Percentiles rank a stretch among this genome's conserved stretches.
phyloP scores from a whole-genome alignment of 2,797 vertebrate species.

The Lacerta bilineata region DNA sequence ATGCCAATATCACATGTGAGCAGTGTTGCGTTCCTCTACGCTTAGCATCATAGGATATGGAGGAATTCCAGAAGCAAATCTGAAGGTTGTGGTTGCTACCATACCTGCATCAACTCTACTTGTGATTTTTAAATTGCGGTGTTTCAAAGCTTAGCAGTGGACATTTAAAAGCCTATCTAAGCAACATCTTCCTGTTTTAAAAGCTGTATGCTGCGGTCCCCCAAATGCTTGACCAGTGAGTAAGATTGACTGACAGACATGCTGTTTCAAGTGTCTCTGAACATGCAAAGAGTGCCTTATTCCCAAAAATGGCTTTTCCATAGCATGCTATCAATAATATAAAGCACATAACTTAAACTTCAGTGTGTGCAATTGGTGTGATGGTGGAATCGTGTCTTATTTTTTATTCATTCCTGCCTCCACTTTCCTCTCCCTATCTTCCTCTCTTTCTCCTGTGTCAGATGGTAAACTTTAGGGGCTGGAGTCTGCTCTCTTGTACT shows the following conservation, averaged over 20 bases:
- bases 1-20: background rate
- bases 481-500: background rate
- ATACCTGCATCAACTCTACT: background rate
- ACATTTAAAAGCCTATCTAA: too few species aligned
- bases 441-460: background rate
- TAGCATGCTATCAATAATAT: background rate
- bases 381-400: background rate
- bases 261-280: background rate
- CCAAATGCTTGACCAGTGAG: background rate
- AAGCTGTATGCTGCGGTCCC: background rate
- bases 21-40: background rate
- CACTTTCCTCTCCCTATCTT: background rate
- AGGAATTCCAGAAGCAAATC: background rate
- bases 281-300: background rate
- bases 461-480: background rate
- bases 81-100: background rate
- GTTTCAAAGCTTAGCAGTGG: background rate
- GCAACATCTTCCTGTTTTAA: background rate
- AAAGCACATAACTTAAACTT: background rate
- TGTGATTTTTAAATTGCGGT: background rate
- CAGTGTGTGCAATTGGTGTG: too few species aligned
- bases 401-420: background rate
- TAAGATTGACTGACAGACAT: background rate
- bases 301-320: too few species aligned
- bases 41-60: background rate